Evolutionary conservation across 2,113 vertebrate genomes (phyloP).

Genomic region (Calidris pygmaea): DNA sequence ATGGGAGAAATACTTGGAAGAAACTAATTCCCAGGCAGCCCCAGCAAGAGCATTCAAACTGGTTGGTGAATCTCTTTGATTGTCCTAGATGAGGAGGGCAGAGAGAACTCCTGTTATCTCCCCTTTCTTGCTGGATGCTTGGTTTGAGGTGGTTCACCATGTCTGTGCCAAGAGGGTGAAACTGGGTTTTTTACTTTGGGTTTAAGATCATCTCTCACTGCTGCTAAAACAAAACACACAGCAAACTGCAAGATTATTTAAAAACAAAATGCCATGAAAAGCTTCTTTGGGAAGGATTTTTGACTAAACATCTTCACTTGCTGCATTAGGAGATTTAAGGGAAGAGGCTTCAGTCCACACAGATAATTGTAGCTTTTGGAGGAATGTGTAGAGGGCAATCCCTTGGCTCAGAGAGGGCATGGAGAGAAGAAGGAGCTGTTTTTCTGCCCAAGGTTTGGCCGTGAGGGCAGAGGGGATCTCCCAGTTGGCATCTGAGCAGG

Average conservation of each 20-base stretch:
- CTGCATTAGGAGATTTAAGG: neutral
- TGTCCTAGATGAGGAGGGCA: neutral
- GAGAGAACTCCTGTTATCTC: neutral
- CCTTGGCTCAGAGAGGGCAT: neutral
- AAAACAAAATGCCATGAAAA: neutral
- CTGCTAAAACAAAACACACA: neutral
- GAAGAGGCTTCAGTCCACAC: neutral
- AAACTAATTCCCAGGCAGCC: conserved; percentile 85
- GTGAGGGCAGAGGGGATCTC: neutral
- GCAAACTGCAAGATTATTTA: neutral
- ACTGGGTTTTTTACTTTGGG: neutral
- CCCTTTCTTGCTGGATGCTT: neutral
- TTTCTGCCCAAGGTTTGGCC: neutral
- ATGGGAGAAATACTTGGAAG: conserved; percentile 90
- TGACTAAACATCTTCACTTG: neutral
- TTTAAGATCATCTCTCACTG: neutral
- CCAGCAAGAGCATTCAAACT: conserved; percentile 90
- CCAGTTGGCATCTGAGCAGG: neutral
- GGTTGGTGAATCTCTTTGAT: conserved; percentile 68
- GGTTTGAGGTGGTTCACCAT: neutral
- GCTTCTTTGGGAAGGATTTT: neutral
- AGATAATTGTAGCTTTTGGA: neutral
- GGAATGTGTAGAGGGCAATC: neutral
- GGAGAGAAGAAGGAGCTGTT: neutral
- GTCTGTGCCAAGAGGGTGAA: neutral